A percentile compares a stretch with the other conserved stretches of the same genome.
Evolutionary conservation across 2,797 vertebrate genomes (phyloP).

Genomic region (Chloroceryle amazona): DNA sequence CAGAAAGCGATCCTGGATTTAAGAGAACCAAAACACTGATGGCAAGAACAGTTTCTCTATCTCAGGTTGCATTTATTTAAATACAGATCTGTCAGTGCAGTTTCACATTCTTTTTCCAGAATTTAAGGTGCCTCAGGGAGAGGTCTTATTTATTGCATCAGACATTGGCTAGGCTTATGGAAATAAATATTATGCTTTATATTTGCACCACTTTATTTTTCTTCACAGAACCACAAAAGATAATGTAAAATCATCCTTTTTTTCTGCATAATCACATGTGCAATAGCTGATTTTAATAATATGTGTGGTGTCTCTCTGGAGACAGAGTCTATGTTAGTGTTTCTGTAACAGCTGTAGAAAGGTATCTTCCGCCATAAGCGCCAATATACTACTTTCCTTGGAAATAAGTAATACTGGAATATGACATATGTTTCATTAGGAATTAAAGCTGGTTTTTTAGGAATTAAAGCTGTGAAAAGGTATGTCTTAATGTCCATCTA

Average conservation of each 20-base stretch:
- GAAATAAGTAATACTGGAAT: not conserved
- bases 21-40: constrained; percentile 97
- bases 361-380: not conserved
- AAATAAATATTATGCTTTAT: constrained; percentile 6
- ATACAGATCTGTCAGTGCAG: not conserved
- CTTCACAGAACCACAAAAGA: not conserved
- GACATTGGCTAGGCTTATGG: not conserved
- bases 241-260: not conserved
- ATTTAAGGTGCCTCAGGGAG: not conserved
- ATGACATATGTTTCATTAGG: not conserved
- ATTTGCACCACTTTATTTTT: not conserved
- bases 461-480: not conserved
- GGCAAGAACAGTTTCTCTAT: constrained; percentile 93
- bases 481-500: not conserved
- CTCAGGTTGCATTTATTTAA: constrained; percentile 87
- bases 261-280: not conserved
- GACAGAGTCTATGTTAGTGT: not conserved
- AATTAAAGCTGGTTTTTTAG: not conserved
- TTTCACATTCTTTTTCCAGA: not conserved
- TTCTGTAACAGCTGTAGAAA: not conserved
- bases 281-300: not conserved
- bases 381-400: not conserved
- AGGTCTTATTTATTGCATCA: not conserved
- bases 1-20: constrained; percentile 97
- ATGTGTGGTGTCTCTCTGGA: not conserved